Conservation (phyloP, 2,888 invertebrate species). For the Leptura quadrifasciata region DNA sequence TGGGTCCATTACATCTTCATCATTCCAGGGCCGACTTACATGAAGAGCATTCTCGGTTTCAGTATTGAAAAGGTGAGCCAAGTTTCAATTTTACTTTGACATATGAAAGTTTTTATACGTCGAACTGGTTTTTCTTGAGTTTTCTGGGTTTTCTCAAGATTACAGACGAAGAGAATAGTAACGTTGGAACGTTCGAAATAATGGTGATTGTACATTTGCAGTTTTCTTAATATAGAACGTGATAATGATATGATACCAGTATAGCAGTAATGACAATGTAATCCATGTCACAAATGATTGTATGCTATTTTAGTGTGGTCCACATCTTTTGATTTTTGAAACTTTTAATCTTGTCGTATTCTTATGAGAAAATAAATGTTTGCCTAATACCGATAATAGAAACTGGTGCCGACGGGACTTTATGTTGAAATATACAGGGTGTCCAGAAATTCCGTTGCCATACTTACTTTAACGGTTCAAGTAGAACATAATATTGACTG, state of each 20-base stretch:
- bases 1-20: slow-evolving; percentile 86
- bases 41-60: slow-evolving; percentile 82
- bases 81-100: background rate
- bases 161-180: background rate
- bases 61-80: slow-evolving; percentile 77
- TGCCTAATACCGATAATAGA: too few relatives aligned
- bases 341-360: too few relatives aligned
- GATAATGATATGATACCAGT: background rate
- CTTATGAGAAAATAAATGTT: too few relatives aligned
- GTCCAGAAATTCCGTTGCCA: too few relatives aligned
- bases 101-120: background rate
- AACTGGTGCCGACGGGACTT: too few relatives aligned
- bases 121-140: background rate
- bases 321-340: too few relatives aligned
- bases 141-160: slow-evolving; percentile 1
- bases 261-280: background rate
- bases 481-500: too few relatives aligned
- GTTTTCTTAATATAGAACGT: background rate
- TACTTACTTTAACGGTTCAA: too few relatives aligned
- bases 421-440: too few relatives aligned
- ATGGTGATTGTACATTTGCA: background rate
- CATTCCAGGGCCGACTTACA: slow-evolving; percentile 82
- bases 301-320: too few relatives aligned
- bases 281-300: too few relatives aligned
- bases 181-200: too few relatives aligned